Base-by-base conservation (phyloP, 2,797 vertebrate species). In the Oryzias dopingdopingensis region DNA sequence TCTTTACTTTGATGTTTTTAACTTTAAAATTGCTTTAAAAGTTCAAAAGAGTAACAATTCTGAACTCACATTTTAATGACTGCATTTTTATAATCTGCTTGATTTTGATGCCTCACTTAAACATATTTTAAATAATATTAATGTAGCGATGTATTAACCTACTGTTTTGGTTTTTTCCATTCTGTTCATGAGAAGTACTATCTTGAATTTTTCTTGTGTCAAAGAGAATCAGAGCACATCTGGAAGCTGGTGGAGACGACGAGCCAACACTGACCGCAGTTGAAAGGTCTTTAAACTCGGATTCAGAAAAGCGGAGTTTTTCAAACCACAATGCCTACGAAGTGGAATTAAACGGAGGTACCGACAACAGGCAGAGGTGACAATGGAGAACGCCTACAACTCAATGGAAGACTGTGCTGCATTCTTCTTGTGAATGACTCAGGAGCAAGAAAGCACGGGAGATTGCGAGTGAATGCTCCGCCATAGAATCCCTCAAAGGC, bases 121-220 rank as follows among this genome's bases (percentile, higher is more conserved):
- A 80, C 80, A 80, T 88, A 86, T 72, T 87, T 79, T 84, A 59
- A 82, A 71, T 83, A 84, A 81, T 71, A 58, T 74, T 82, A 77
- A 77, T 84, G 86, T 90, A 86, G 86, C 81, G 73, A 81, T 75
- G 80, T 89, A 82, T 81, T 87, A 13, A 74, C 80, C 57, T 78
- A 80, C 64, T 80, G 69, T 77, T 68, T 70, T 64, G 46, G 4
- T 18, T 79, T 65, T 70, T 62, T 49, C 42, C 26, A 5, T 81
- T 80, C 49, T 77, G 53, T 86, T 77, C 52, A 70, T 80, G 61
- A 78, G 62, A 60, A 61, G 79, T 70, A 73, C 77, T 72, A 70
- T 76, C 73, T 62, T 83, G 85, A 74, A 52, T 67, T 76, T 24
- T 60, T 78, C 75, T 53, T 13, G 62, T 53, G 67, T 72, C 67